These are phyloP conservation scores for Drosophila pseudotakahashii DNA, from an alignment of 2,888 invertebrate genomes.

Conservation along the genomic window DNA sequence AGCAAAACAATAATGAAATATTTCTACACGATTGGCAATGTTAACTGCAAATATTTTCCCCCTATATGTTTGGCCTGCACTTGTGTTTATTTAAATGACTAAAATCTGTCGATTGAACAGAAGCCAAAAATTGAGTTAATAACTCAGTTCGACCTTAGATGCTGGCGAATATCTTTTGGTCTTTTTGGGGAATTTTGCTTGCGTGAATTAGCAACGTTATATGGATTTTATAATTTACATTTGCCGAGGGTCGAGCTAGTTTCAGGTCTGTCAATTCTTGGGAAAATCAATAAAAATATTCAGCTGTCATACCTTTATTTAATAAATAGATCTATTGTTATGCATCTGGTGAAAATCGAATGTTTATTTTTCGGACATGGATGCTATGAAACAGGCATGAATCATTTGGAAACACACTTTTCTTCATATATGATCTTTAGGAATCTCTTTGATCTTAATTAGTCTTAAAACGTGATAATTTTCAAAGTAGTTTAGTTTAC, in stretches of 20 bases:
- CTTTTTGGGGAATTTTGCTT: conserved; percentile 49
- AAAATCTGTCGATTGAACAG: conserved; percentile 60
- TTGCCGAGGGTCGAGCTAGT: conserved; percentile 42
- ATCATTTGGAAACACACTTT: not conserved
- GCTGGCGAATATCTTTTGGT: conserved; percentile 46
- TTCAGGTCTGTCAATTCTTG: conserved; percentile 34
- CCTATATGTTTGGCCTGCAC: conserved; percentile 28
- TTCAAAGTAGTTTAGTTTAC: not conserved
- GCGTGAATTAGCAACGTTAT: conserved; percentile 59
- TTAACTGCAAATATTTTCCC: conserved; percentile 44
- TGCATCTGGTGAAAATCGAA: conserved; percentile 3
- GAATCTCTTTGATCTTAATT: conserved; percentile 13
- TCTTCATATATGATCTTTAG: not conserved
- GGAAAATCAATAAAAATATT: conserved; percentile 40
- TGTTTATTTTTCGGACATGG: not conserved
- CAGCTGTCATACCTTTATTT: conserved; percentile 25
- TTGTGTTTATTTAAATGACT: conserved; percentile 68
- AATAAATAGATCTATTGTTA: conserved; percentile 32
- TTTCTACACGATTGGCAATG: conserved; percentile 58
- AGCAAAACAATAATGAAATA: conserved; percentile 42
- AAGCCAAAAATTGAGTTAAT: conserved; percentile 70
- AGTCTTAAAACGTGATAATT: not conserved
- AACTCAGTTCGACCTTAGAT: conserved; percentile 54
- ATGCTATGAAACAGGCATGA: not conserved
- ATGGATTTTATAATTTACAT: conserved; percentile 48